Base-by-base conservation (phyloP, 37 sponge, comb jelly and placozoan genomes). In the Dysidea cf. avara region DNA sequence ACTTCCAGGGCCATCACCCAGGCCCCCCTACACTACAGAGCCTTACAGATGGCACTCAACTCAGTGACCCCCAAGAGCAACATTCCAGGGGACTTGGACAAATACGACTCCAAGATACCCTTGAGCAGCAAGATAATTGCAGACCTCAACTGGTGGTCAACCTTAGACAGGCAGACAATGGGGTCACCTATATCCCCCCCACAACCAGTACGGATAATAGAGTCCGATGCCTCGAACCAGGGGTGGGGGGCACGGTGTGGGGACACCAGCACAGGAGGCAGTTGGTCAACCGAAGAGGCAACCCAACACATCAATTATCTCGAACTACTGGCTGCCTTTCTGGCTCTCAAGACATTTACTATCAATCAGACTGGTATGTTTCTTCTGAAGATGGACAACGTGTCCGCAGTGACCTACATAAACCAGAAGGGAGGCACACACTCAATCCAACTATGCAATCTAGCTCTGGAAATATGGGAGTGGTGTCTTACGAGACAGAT, bases 351-450 rank as follows among this genome's bases (percentile, higher is more conserved):
- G 40, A 53, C 78, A 38, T 66, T 67, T 43, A 17, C 43, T 18
- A 37, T 18, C 20, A 11, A 65, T 22, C 32, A 78, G 24, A 35
- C 20, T 40, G 13, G 26, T 20, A 22, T 61, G 1, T 61, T 18
- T n/a, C 53, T 75, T 11, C 36, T 29, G 55, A 36, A 55, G 66
- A 66, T 55, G 56, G 65, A 52, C n/a, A n/a, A n/a, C 37, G 49
- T 74, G 22, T 65, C 66, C 38, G 65, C 53, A 21, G 64, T 63
- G n/a, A 53, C 76, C 21, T 64, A 48, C 25, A 31, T 76, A 39
- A 64, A 64, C 66, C 25, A 40, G 25, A 76, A 65, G 61, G 81
- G 81, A 17, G 72, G 81, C 29, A 80, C 72, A n/a, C n/a, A n/a
- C n/a, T n/a, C n/a, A n/a, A 11, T 60, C 9, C 18, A n/a, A 22